Evolutionary conservation across 2,113 vertebrate species (phyloP).

Genomic region (Nyctereutes procyonoides): DNA sequence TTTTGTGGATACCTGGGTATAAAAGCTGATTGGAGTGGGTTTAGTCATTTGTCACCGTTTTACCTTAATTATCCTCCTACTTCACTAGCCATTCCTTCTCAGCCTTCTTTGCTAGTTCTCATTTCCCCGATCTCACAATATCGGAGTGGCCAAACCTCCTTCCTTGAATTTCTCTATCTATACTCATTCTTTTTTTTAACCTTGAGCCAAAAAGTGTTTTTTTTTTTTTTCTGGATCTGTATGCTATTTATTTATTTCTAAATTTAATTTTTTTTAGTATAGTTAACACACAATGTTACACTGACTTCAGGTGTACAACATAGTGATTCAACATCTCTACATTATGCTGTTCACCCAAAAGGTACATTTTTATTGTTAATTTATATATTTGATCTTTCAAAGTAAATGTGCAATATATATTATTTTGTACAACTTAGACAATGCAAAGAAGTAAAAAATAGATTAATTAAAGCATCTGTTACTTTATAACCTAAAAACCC

Average conservation of each 20-base stretch:
- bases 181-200: not conserved
- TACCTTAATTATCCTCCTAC: not conserved
- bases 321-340: too few species aligned
- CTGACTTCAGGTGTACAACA: too few species aligned
- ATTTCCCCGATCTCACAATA: not conserved
- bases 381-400: not conserved
- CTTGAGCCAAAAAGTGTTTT: not conserved
- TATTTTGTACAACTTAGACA: not conserved
- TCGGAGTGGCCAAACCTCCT: not conserved
- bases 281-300: too few species aligned
- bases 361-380: not conserved
- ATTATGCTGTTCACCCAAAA: not conserved
- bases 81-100: not conserved
- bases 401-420: not conserved
- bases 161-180: not conserved
- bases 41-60: too few species aligned
- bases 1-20: too few species aligned
- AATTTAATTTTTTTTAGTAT: not conserved
- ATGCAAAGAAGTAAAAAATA: not conserved
- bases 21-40: too few species aligned
- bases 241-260: not conserved
- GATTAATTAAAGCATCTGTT: not conserved
- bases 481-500: not conserved
- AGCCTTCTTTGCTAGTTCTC: not conserved
- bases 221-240: not conserved